Evolutionary conservation across 2,113 vertebrate genomes (phyloP).

Genomic region (Dryoscopus gambensis): DNA sequence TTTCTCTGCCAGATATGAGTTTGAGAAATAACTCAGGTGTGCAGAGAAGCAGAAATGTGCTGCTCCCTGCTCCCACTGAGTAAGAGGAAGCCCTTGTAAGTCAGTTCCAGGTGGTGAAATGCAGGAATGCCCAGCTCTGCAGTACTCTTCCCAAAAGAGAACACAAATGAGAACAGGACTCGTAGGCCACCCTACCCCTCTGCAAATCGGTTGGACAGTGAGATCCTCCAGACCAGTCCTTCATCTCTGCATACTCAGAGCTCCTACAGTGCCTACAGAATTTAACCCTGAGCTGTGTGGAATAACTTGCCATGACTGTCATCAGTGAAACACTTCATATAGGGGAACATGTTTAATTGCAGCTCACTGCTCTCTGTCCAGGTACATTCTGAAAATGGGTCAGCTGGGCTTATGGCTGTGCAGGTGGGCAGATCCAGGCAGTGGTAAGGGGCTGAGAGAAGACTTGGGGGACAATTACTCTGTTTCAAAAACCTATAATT

Average conservation of each 20-base stretch:
- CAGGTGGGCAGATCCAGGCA: not conserved
- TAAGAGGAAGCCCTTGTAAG: not conserved
- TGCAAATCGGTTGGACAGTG: not conserved
- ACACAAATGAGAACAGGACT: not conserved
- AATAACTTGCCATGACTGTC: not conserved
- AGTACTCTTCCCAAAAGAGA: not conserved
- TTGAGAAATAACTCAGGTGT: not conserved
- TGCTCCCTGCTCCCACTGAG: rapidly evolving
- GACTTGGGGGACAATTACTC: not conserved
- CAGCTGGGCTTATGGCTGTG: not conserved
- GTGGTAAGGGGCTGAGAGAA: not conserved
- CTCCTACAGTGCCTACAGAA: not conserved
- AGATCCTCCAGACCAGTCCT: not conserved
- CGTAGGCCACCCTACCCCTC: rapidly evolving
- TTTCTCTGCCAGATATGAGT: not conserved
- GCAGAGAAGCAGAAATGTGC: not conserved
- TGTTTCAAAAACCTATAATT: rapidly evolving
- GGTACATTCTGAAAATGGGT: not conserved
- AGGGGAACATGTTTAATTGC: not conserved
- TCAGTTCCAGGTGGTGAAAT: not conserved
- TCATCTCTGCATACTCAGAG: not conserved
- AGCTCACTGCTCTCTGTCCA: not conserved
- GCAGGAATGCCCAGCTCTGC: not conserved
- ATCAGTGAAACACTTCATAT: not conserved
- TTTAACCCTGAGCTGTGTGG: not conserved